Conservation (phyloP, 2,797 vertebrate genomes). For the Enteromius afrohamiltoni region DNA sequence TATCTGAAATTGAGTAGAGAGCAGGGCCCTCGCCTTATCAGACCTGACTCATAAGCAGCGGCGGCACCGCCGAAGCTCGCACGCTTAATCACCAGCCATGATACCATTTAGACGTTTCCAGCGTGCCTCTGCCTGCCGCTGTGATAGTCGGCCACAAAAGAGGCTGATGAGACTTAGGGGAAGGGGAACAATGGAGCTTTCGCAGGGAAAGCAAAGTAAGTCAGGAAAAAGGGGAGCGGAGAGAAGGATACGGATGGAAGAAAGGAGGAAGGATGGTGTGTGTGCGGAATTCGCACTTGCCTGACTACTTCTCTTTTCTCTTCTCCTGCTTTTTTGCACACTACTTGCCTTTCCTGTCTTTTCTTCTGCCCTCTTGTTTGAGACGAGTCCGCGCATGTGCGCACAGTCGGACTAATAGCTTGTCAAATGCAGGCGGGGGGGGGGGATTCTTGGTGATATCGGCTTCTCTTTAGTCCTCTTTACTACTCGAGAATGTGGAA, state of each 20-base stretch:
- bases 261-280: conserved; percentile 63
- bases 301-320: conserved; percentile 74
- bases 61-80: conserved; percentile 73
- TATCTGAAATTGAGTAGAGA: conserved; percentile 99
- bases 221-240: conserved; percentile 85
- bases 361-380: conserved; percentile 65
- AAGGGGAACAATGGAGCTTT: conserved; percentile 99
- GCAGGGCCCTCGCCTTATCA: conserved; percentile 97
- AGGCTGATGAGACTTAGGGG: conserved; percentile 99
- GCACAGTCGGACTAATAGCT: conserved; percentile 65
- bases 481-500: conserved; percentile 67
- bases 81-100: conserved; percentile 98
- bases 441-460: conserved; percentile 69
- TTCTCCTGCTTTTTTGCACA: conserved; percentile 66
- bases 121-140: conserved; percentile 98
- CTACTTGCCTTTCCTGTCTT: conserved; percentile 62
- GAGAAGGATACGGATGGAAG: conserved; percentile 57
- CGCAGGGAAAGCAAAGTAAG: conserved; percentile 99
- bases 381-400: conserved; percentile 56
- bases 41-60: conserved; percentile 99
- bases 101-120: conserved; percentile 99
- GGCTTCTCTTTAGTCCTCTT: conserved; percentile 65
- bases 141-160: conserved; percentile 99
- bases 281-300: conserved; percentile 69
- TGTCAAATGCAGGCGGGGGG: conserved; percentile 63